Evolutionary conservation across 2,113 vertebrate genomes (phyloP).

Genomic region (Ictalurus punctatus): DNA sequence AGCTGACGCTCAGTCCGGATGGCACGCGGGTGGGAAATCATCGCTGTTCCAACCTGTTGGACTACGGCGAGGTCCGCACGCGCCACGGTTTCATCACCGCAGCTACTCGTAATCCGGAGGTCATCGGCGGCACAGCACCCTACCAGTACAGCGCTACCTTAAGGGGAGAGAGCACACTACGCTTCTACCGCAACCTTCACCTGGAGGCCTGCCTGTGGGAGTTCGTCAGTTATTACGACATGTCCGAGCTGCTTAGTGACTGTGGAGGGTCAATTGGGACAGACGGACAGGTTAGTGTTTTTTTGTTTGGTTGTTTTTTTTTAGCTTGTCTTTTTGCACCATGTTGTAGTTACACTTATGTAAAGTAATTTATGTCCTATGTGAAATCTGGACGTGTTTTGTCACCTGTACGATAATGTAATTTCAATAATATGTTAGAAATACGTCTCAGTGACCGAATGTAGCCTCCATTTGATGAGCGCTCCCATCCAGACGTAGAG

Average conservation of each 20-base stretch:
- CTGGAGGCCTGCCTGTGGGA: slow-evolving; percentile 85
- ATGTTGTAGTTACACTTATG: too few relatives aligned
- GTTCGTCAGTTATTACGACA: slow-evolving; percentile 82
- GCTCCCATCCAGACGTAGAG: too few relatives aligned
- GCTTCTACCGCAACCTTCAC: slow-evolving; percentile 83
- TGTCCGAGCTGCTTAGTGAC: slow-evolving; percentile 79
- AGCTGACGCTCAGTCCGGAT: slow-evolving; percentile 80
- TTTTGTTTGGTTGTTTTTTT: not conserved
- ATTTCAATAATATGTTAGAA: not conserved
- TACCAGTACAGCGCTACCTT: slow-evolving; percentile 75
- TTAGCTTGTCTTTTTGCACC: not conserved
- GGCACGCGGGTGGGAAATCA: slow-evolving; percentile 80
- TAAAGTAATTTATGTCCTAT: too few relatives aligned
- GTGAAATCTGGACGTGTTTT: not conserved
- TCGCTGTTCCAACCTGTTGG: slow-evolving; percentile 82
- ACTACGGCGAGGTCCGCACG: slow-evolving; percentile 81
- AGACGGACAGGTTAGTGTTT: slow-evolving; percentile 76
- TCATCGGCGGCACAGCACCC: slow-evolving; percentile 76
- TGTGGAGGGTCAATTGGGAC: slow-evolving; percentile 74
- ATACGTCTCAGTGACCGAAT: too few relatives aligned
- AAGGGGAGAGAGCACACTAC: slow-evolving; percentile 72
- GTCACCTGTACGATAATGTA: not conserved
- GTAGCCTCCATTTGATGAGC: too few relatives aligned
- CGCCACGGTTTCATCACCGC: slow-evolving; percentile 80
- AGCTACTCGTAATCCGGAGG: slow-evolving; percentile 74